Evolutionary conservation across 2,113 vertebrate genomes (phyloP).

Genomic region (Pteropus alecto): DNA sequence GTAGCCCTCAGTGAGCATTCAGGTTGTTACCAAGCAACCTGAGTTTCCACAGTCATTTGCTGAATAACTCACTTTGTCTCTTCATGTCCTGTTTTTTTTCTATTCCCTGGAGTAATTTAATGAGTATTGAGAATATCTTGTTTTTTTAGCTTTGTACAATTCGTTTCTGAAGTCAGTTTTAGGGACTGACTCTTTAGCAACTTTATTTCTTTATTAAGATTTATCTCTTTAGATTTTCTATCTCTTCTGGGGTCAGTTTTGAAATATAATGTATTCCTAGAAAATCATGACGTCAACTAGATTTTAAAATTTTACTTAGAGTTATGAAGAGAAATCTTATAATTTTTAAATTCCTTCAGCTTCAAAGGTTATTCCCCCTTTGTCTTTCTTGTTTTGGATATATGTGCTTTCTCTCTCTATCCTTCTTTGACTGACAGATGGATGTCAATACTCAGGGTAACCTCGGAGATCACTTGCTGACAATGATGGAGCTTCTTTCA

Average conservation of each 20-base stretch:
- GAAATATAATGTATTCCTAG: background rate
- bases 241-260: slow-evolving; percentile 15
- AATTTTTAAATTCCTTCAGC: background rate
- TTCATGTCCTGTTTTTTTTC: background rate
- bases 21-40: background rate
- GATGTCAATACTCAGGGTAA: background rate
- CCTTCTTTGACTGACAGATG: background rate
- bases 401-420: background rate
- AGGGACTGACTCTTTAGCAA: background rate
- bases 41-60: background rate
- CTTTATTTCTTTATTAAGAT: background rate
- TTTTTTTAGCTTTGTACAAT: background rate
- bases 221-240: background rate
- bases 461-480: background rate
- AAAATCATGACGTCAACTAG: background rate
- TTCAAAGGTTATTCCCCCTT: background rate
- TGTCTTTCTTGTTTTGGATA: background rate
- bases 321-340: background rate
- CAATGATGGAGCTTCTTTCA: background rate
- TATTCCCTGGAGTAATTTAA: background rate
- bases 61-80: background rate
- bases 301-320: background rate
- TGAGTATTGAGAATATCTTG: background rate
- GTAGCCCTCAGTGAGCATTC: background rate
- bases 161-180: background rate